Evolutionary conservation across 2,797 vertebrate species (phyloP), one percentile per base, ranked within the genome.

Genomic region (Hemibagrus guttatus): DNA sequence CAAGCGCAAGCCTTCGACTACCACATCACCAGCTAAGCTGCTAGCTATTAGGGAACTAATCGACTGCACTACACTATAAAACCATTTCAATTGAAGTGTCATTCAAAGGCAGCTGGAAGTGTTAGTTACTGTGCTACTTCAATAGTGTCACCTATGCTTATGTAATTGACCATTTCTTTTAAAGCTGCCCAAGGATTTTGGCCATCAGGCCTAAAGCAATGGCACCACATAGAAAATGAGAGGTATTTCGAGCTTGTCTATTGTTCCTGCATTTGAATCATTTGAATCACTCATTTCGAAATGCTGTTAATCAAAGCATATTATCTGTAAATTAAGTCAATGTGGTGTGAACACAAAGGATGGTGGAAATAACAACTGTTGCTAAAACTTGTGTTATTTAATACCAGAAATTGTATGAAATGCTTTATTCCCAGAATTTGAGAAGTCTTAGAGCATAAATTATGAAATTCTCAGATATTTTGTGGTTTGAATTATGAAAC

Each of bases 71-170:
- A 35, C 75, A 80, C 75, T 84, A 28, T 71, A 23, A 79, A 84
- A 9, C 63, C 74, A 71, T 84, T 88, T 76, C 61, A 75, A 85
- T 59, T 81, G 87, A 88, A 88, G 66, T 85, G 83, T 76, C 87
- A 82, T 66, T 74, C 78, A 75, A 64, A 72, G 28, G 72, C 86
- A 83, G 81, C 61, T 58, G 86, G 54, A 84, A 64, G 82, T 63
- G 64, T 78, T 87, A 76, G 85, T 56, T 78, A 78, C 52, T 83
- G 59, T 83, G 42, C 54, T 61, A 84, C 81, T 46, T 89, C 93
- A 92, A 94, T 93, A 91, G 93, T 93, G 94, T 93, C 91, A 92
- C 95, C 94, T 49, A 16, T 63, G 78, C 42, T 94, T 94, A 95
- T 94, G 93, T 91, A 91, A 94, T 83, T 42, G 80, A 35, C 81